Conservation (phyloP, 2,888 invertebrate genomes). For the Dromius quadrimaculatus region DNA sequence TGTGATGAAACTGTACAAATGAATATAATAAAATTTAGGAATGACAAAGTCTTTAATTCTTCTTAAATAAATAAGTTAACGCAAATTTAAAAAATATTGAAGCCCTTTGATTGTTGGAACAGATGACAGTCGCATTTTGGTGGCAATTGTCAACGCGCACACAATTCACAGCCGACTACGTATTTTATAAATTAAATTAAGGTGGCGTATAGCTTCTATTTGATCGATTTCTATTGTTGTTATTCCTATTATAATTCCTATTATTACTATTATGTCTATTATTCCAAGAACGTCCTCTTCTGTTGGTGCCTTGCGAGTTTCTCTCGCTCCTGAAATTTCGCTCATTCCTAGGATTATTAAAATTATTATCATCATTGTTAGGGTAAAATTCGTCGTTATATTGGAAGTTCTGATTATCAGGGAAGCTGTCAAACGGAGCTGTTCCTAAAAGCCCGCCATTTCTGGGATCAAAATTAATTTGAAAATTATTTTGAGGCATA, state of each 20-base stretch:
- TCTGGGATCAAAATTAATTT: constrained; percentile 64
- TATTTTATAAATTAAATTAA: constrained; percentile 54
- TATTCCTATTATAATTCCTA: constrained; percentile 45
- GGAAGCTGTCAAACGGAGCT: constrained; percentile 58
- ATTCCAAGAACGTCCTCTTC: constrained; percentile 43
- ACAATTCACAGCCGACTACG: constrained; percentile 47
- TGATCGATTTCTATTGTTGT: constrained; percentile 58
- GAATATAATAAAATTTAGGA: constrained; percentile 33
- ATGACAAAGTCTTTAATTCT: constrained; percentile 29
- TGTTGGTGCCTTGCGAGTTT: constrained; percentile 29
- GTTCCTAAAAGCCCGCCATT: constrained; percentile 61
- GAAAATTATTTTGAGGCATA: constrained; percentile 67
- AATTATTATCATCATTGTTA: constrained; percentile 57
- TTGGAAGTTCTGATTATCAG: constrained; percentile 60
- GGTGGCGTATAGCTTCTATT: constrained; percentile 63
- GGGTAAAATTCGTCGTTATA: constrained; percentile 69
- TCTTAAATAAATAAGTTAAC: constrained; percentile 36
- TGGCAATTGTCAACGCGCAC: constrained; percentile 29
- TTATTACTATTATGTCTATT: constrained; percentile 46
- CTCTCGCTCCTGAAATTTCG: constrained; percentile 37
- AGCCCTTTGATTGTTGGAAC: constrained; percentile 33
- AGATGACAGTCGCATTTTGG: constrained; percentile 11
- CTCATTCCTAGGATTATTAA: constrained; percentile 41
- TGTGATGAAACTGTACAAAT: constrained; percentile 31
- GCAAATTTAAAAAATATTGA: constrained; percentile 31